Conservation (phyloP, 2,797 vertebrate genomes). For the Phoxinus dragarum region DNA sequence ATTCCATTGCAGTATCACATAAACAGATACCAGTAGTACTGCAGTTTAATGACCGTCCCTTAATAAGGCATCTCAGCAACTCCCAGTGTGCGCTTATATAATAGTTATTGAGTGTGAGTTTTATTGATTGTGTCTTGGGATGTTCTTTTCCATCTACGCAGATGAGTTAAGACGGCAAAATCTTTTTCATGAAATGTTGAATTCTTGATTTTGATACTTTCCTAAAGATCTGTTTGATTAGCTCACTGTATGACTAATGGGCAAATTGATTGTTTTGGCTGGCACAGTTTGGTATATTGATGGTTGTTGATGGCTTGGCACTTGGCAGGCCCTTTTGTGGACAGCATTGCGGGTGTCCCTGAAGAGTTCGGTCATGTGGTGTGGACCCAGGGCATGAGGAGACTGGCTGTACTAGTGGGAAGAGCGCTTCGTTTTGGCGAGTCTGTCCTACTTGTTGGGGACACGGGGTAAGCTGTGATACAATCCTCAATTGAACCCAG, state of each 20-base stretch:
- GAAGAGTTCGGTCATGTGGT: conserved; percentile 89
- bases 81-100: background rate
- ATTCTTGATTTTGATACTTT: background rate
- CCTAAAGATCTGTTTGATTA: conserved; percentile 23
- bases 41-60: conserved; percentile 1
- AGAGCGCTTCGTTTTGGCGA: conserved; percentile 91
- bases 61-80: conserved; percentile 20
- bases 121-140: background rate
- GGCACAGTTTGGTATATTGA: conserved; percentile 12
- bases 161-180: background rate
- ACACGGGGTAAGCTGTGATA: conserved; percentile 87
- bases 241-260: conserved; percentile 24
- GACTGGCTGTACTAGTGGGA: conserved; percentile 88
- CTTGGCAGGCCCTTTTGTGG: conserved; percentile 75
- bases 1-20: conserved; percentile 32
- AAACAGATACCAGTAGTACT: conserved; percentile 24
- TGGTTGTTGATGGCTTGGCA: conserved; percentile 15
- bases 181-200: background rate
- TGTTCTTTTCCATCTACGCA: background rate
- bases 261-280: conserved; percentile 27
- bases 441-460: conserved; percentile 92
- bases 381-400: conserved; percentile 90
- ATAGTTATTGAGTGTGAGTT: conserved; percentile 36
- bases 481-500: background rate
- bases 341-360: conserved; percentile 79